Conservation (phyloP, 2,888 invertebrate genomes). For the Drosophila cognata region DNA sequence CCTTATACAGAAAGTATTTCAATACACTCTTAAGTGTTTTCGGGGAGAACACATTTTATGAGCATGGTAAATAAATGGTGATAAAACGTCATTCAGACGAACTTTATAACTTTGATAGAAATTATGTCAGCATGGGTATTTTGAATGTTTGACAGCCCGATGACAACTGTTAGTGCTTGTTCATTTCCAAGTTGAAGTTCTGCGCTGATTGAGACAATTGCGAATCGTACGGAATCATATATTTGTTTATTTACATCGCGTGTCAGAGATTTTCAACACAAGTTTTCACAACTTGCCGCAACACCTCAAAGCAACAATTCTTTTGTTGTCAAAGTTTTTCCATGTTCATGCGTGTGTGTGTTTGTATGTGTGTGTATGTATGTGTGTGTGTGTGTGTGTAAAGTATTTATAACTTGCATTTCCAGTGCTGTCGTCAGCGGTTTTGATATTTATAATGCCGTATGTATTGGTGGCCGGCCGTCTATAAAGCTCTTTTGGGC, state of each 20-base stretch:
- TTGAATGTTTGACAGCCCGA: neutral
- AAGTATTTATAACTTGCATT: constrained; percentile 37
- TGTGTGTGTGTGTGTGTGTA: constrained; percentile 1
- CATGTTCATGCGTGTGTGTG: neutral
- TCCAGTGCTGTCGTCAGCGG: constrained; percentile 52
- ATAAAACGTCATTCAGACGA: too few relatives aligned
- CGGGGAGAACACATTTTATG: neutral
- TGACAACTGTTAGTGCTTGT: neutral
- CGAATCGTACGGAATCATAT: neutral
- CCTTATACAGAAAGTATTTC: neutral
- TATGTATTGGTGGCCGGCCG: constrained; percentile 26
- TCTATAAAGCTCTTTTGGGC: constrained; percentile 62
- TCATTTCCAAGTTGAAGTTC: neutral
- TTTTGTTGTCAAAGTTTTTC: constrained; percentile 13
- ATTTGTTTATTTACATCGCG: constrained; percentile 19
- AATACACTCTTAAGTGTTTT: neutral
- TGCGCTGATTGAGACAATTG: constrained; percentile 7
- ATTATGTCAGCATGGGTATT: neutral
- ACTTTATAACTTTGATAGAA: neutral
- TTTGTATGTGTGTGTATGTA: neutral
- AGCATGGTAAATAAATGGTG: neutral
- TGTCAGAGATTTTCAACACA: constrained; percentile 37
- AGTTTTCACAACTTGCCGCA: constrained; percentile 34
- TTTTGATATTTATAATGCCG: constrained; percentile 65
- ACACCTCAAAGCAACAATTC: constrained; percentile 34